Evolutionary conservation across 2,113 vertebrate species (phyloP), one percentile per base, ranked within the genome.

Genomic region (Phaethon lepturus): DNA sequence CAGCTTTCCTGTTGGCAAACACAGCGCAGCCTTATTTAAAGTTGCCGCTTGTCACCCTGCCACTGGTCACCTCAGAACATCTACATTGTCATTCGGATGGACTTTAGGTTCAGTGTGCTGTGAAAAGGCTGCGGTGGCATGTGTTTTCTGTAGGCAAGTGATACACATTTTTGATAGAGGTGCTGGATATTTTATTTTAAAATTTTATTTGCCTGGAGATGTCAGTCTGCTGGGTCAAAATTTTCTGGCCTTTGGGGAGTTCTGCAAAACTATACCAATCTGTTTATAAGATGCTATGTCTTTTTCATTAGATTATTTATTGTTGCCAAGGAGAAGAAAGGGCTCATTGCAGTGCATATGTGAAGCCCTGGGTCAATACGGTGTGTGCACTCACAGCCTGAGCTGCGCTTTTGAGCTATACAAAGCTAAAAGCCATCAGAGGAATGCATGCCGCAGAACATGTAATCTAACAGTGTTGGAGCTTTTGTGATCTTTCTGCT

Each of bases 251-350:
- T 29, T 71, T 63, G 56, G 82, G 81, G 69, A 85, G 20, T 17
- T 72, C 56, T 85, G 80, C 64, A 53, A 15, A 86, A 63, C 35
- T 60, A n/a, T 68, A 68, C 56, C 56, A 90, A 56, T 71, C 60
- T 75, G 33, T 80, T 92, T 92, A 68, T 81, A 52, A 76, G 92
- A 42, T 2, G 14, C 42, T 60, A 20, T 52, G 35, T 75, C 59
- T 67, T 85, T 95, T 89, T 89, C 38, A 81, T 87, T 72, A 81
- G 88, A 33, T 88, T 83, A 92, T 55, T 87, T 82, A 12, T 53
- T 73, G 85, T 62, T 87, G 40, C 92, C 83, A 64, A 75, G 76
- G 63, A 86, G 79, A 71, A 87, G 49, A 47, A 42, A 50, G 50
- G 67, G 44, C 64, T 69, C 10, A 3, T 86, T 94, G 69, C 56